Evolutionary conservation across 2,888 invertebrate species (phyloP), one percentile per base, ranked within the genome.

Genomic region (Romanomermis culicivorax): DNA sequence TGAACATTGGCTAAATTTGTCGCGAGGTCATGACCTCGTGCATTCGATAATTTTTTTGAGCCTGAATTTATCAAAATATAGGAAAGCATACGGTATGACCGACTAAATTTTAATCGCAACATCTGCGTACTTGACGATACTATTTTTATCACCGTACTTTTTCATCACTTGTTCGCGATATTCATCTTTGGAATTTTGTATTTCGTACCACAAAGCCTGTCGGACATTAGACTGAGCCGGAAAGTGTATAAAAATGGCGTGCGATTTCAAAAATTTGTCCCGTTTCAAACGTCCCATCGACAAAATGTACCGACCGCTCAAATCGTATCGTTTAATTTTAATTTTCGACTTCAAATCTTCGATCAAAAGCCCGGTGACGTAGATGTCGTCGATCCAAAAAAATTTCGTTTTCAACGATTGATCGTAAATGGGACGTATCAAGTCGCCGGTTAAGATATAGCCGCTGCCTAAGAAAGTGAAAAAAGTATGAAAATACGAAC

Each of bases 351-450:
- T 45, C 7, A 20, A 7, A 11, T 23, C 7, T 49, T 49, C 7
- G 27, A 27, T 29, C 11, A 49, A 27, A 49, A 49, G 4, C 7
- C 50, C 50, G 29, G 50, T 49, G 11, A 49, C 11, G 11, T 27
- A 49, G 27, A 49, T 49, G 50, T 49, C 50, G 29, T 49, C 50
- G 29, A 49, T 49, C 50, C 50, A 49, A 23, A 49, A 49, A 29
- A 27, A 49, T 27, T 4, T 4, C 29, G 29, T 20, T 4, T 20
- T 49, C 3, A 27, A 27, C 50, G 50, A 49, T 27, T 25, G 11
- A n/a, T 14, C 29, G 29, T 49, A 49, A 7, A 49, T 4, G 3
- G 50, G 50, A 7, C 11, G 4, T 7, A 49, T 7, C 3, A 29
- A 11, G 20, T 49, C 50, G 4, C 11, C 11, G 27, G 50, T 49